Conservation (phyloP, 2,797 vertebrate genomes). For the Sebastes hopkinsi region DNA sequence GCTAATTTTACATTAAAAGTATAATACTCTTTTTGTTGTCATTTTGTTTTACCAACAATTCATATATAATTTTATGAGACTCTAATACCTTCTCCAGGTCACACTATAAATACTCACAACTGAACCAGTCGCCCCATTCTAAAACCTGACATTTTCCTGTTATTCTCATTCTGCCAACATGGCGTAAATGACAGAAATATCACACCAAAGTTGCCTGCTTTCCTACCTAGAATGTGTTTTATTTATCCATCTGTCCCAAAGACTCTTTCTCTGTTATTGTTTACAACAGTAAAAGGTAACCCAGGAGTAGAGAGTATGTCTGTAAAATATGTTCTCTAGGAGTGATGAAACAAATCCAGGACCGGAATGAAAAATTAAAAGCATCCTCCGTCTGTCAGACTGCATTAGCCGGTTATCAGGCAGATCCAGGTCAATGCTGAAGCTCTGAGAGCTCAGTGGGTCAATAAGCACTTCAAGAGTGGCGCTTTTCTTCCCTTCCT, state of each 20-base stretch:
- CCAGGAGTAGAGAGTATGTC: not conserved
- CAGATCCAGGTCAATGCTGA: not conserved
- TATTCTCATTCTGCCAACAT: too few relatives aligned
- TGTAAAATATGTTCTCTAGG: not conserved
- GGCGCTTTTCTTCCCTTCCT: not conserved
- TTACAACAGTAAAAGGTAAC: not conserved
- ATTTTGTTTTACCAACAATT: not conserved
- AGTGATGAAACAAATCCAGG: not conserved
- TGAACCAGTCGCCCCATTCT: too few relatives aligned
- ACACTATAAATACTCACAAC: too few relatives aligned
- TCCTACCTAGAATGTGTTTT: not conserved
- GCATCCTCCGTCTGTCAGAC: constrained; percentile 14
- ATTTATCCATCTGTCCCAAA: not conserved
- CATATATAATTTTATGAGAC: not conserved
- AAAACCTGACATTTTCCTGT: too few relatives aligned
- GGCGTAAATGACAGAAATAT: not conserved
- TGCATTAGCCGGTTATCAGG: constrained; percentile 12
- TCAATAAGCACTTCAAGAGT: constrained; percentile 14
- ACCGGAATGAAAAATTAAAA: not conserved
- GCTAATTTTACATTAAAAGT: not conserved
- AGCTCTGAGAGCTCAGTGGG: not conserved
- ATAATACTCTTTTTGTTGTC: not conserved
- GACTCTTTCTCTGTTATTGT: not conserved
- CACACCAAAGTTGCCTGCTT: not conserved
- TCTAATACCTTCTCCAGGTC: not conserved